Percentiles rank a stretch among this genome's conserved stretches.
Evolutionary conservation across 2,797 vertebrate genomes (phyloP).

Genomic region (Pteronotus mesoamericanus): DNA sequence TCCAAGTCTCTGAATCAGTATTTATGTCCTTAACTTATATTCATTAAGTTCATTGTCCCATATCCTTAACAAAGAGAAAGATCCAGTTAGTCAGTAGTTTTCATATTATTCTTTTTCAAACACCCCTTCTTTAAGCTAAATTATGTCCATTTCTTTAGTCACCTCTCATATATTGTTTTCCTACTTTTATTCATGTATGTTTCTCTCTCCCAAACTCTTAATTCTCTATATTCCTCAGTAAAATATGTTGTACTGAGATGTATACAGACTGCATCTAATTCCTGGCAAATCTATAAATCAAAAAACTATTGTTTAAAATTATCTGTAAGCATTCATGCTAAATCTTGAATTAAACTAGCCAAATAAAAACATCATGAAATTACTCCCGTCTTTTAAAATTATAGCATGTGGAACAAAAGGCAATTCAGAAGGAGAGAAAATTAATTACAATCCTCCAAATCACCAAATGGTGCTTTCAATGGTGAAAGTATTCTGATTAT

Average conservation of each 20-base stretch:
- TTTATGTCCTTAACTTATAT: background rate
- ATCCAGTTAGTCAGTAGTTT: background rate
- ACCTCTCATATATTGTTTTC: background rate
- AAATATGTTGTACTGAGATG: background rate
- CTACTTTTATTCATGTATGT: background rate
- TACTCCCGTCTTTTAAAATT: background rate
- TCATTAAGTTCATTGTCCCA: background rate
- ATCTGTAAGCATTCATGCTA: background rate
- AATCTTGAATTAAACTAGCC: background rate
- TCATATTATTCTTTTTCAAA: background rate
- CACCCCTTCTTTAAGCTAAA: background rate
- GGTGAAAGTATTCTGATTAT: conserved; percentile 41
- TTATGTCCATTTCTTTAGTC: background rate
- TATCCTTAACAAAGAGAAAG: background rate
- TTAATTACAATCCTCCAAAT: background rate
- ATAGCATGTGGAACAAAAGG: background rate
- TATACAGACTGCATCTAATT: background rate
- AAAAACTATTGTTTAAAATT: background rate
- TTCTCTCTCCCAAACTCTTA: background rate
- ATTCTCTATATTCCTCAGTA: background rate
- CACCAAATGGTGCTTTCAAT: background rate
- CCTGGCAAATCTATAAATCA: background rate
- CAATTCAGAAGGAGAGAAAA: conserved; percentile 22
- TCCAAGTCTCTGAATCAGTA: background rate
- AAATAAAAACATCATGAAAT: conserved; percentile 25